Percentiles rank a stretch among this genome's conserved stretches.
These are phyloP conservation scores for Neotoxoptera formosana DNA, from an alignment of 1,140 invertebrate genomes.

Conservation along the genomic window DNA sequence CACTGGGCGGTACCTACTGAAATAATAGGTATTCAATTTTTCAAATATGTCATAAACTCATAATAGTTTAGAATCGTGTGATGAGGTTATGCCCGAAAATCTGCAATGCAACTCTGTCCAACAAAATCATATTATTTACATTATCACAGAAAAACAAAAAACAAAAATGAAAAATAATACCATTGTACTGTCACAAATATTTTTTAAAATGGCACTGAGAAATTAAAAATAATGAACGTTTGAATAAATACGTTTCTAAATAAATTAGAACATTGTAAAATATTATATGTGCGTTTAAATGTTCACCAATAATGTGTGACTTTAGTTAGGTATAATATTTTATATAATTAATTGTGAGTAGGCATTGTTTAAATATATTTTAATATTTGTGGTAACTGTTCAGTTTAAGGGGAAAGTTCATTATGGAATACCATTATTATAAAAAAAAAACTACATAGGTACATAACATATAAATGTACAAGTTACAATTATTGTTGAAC, in stretches of 20 bases:
- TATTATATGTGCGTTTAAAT: constrained; percentile 2
- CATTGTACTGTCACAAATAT: background rate
- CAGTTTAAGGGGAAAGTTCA: background rate
- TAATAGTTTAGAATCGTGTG: background rate
- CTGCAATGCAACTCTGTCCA: background rate
- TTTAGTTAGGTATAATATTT: background rate
- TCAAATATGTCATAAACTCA: background rate
- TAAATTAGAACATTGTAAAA: background rate
- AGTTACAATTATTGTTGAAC: background rate
- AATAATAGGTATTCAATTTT: background rate
- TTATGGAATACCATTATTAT: background rate
- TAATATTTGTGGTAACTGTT: constrained; percentile 33
- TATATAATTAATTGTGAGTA: background rate
- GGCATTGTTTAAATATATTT: background rate
- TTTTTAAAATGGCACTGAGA: background rate
- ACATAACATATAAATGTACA: constrained; percentile 8
- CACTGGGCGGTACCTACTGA: background rate
- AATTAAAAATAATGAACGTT: background rate
- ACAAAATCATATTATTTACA: constrained; percentile 42
- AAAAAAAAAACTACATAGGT: background rate
- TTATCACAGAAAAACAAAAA: constrained; percentile 52
- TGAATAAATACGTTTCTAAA: background rate
- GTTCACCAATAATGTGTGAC: background rate
- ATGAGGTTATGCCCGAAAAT: background rate
- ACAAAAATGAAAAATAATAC: constrained; percentile 9